Conservation (phyloP, 2,797 vertebrate genomes). For the Pteropus rufus region DNA sequence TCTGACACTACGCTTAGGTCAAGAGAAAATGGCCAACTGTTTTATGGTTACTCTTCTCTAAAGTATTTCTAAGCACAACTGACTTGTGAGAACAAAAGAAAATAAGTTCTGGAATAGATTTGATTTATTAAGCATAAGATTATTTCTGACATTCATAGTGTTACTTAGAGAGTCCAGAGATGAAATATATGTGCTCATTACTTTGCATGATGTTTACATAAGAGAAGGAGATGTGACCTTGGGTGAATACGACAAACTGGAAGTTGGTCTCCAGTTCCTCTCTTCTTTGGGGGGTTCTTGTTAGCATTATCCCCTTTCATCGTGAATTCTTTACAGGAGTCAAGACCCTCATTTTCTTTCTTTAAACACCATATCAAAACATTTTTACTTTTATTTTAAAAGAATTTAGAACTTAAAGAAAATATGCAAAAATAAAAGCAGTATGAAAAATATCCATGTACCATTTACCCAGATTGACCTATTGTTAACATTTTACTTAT, state of each 20-base stretch:
- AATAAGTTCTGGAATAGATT: conserved; percentile 63
- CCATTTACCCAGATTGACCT: background rate
- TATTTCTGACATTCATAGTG: conserved; percentile 74
- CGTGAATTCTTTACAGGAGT: background rate
- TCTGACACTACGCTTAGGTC: background rate
- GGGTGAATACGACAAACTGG: background rate
- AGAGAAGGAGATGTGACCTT: background rate
- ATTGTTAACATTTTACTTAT: background rate
- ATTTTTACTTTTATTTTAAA: conserved; percentile 2
- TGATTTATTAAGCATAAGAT: conserved; percentile 73
- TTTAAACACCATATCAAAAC: background rate
- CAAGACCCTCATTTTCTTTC: background rate
- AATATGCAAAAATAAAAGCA: background rate
- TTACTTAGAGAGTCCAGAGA: conserved; percentile 67
- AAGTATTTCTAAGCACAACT: conserved; percentile 64
- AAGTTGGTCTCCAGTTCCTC: background rate
- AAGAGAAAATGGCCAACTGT: background rate
- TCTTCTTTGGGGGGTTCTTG: background rate
- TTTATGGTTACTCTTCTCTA: background rate
- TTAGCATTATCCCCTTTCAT: background rate
- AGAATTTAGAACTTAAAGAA: background rate
- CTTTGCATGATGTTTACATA: conserved; percentile 38
- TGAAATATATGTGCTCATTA: conserved; percentile 48
- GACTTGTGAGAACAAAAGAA: conserved; percentile 47
- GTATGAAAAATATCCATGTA: background rate